Base-by-base conservation (phyloP, 1,140 invertebrate species). In the Brachionus asplanchnoidis region DNA sequence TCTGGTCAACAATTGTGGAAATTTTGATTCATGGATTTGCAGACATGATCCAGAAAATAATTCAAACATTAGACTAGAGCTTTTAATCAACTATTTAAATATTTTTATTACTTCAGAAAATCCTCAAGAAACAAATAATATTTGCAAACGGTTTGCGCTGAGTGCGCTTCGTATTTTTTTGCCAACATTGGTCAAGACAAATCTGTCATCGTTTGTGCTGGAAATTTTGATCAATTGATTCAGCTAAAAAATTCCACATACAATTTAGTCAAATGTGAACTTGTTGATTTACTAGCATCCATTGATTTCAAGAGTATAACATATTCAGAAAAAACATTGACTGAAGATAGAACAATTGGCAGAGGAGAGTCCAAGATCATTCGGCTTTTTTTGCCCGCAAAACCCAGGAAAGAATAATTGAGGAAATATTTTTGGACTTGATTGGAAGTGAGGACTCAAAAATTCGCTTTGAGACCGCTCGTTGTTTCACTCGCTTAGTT, bases 361-460 rank as follows among this genome's bases (percentile, higher is more conserved):
- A 86, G 87, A 44, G 85, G 87, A 88, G 88, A 85, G 85, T 86
- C 85, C 12, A 46, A 23, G 53, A 8, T n/a, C 17, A 20, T 11
- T 70, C 66, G 50, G 20, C 23, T 5, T 66, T 68, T 65, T 85
- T 42, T 46, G 77, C n/a, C 5, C 20, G 42, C 65, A 82, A 85
- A 60, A 53, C 89, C 17, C 93, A 94, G 90, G 90, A 92, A 83
- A 91, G 92, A 85, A 89, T 93, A 50, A 86, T 94, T n/a, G 87
- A 91, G 75, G 90, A 92, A 84, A 90, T 93, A 66, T 88, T 94
- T n/a, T 88, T 93, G 17, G 87, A 88, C 44, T 88, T 95, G 36
- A 87, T 95, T 3, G 91, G 91, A 12, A 94, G 95, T 90, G 92
- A 93, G 86, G 94, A 96, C 88, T 91, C 92, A 77, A 91, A 94